phyloP scores from a whole-genome alignment of 2,113 vertebrate genomes.

The Heterocephalus glaber region DNA sequence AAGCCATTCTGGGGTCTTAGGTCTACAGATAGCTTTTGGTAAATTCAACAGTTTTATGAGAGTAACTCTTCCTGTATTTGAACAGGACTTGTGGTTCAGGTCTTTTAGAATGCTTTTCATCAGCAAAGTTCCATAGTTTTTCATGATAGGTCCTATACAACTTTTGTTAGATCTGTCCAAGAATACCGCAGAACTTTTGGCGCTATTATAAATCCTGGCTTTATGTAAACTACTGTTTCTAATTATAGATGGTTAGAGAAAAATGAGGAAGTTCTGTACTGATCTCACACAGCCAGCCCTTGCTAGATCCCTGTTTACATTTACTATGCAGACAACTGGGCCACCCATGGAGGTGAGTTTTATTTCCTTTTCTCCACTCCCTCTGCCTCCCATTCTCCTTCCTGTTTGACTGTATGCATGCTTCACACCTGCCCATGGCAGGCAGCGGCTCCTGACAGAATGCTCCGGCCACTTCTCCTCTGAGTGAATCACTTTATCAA shows the following conservation, averaged over 20 bases:
- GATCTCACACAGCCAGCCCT: background rate
- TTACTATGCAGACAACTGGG: background rate
- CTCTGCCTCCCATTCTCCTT: background rate
- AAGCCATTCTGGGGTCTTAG: background rate
- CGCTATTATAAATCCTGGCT: background rate
- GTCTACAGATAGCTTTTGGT: background rate
- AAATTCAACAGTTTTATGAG: background rate
- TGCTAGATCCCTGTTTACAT: accelerated
- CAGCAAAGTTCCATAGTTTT: background rate
- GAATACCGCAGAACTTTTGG: background rate
- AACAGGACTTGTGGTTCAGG: background rate
- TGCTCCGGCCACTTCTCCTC: background rate
- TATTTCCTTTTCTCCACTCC: background rate
- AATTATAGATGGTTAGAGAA: background rate
- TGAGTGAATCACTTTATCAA: background rate
- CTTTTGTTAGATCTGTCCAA: no score
- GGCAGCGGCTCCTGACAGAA: background rate
- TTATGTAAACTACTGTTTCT: background rate
- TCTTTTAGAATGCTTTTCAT: no score
- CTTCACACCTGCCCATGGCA: background rate
- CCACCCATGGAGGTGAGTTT: background rate
- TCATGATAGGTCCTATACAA: background rate
- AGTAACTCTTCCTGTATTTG: background rate
- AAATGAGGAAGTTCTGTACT: accelerated
- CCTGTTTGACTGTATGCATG: background rate